These are phyloP conservation scores for Piaya cayana DNA, from an alignment of 2,113 vertebrate genomes.

Conservation along the genomic window DNA sequence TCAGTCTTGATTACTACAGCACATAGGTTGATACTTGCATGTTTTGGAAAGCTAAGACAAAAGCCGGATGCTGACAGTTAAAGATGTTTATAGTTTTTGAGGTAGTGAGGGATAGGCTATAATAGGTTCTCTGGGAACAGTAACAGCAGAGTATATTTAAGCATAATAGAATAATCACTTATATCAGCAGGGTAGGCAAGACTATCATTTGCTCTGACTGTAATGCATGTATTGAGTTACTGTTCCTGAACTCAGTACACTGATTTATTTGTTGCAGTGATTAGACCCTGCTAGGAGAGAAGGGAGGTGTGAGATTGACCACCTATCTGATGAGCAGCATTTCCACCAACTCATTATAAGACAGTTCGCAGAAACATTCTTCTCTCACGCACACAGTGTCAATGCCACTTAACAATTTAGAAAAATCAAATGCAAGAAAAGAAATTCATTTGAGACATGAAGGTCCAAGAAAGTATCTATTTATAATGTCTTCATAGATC, in stretches of 20 bases:
- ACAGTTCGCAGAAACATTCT: background rate
- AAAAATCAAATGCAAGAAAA: background rate
- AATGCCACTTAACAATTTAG: background rate
- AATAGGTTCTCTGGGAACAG: background rate
- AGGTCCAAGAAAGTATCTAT: background rate
- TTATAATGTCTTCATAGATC: background rate
- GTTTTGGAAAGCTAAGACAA: background rate
- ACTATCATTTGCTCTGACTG: constrained; percentile 11
- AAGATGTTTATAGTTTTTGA: background rate
- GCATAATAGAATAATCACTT: constrained; percentile 18
- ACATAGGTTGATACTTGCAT: background rate
- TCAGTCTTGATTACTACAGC: background rate
- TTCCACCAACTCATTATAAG: background rate
- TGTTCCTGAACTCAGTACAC: background rate
- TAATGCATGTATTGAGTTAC: constrained; percentile 37
- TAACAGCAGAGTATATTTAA: constrained; percentile 11
- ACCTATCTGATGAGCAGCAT: background rate
- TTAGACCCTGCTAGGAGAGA: constrained; percentile 1
- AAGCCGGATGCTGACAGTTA: background rate
- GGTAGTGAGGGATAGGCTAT: background rate
- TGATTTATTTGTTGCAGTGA: constrained; percentile 38
- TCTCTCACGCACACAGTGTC: background rate
- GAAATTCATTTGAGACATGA: background rate
- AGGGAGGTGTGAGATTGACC: constrained; percentile 9
- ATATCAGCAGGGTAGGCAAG: constrained; percentile 28